Percentiles rank a stretch among this genome's conserved stretches.
These are phyloP conservation scores for Hylaeus volcanicus DNA, from an alignment of 1,140 invertebrate genomes.

Conservation along the genomic window DNA sequence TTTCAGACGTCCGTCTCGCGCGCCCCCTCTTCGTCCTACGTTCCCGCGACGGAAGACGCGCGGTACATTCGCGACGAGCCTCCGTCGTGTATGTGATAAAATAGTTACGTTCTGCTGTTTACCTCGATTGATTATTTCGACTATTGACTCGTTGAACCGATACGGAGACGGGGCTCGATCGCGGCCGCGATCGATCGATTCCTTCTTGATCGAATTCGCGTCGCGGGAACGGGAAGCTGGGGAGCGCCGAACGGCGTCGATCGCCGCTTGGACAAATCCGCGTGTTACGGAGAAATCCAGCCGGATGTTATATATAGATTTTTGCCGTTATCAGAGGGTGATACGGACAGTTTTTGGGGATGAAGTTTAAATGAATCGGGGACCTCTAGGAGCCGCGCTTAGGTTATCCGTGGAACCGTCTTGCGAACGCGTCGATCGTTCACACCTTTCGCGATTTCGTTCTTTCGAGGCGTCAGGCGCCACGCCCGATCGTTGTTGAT, in stretches of 20 bases:
- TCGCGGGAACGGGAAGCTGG: not conserved
- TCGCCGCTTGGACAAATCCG: constrained; percentile 44
- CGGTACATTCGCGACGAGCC: constrained; percentile 32
- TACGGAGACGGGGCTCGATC: constrained; percentile 16
- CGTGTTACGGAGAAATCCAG: constrained; percentile 37
- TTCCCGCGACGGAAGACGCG: not conserved
- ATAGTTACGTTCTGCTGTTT: constrained; percentile 55
- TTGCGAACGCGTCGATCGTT: constrained; percentile 51
- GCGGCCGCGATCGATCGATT: constrained; percentile 11
- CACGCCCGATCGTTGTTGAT: not conserved
- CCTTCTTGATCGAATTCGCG: not conserved
- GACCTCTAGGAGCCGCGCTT: constrained; percentile 59
- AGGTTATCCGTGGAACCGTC: constrained; percentile 58
- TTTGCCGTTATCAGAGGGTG: constrained; percentile 72
- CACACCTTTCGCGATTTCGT: constrained; percentile 8
- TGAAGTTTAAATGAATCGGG: constrained; percentile 52
- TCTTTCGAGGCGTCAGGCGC: not conserved
- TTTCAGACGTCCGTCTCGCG: constrained; percentile 10
- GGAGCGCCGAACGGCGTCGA: constrained; percentile 1
- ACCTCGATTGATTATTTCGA: constrained; percentile 43
- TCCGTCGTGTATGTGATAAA: constrained; percentile 38
- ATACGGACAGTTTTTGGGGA: constrained; percentile 64
- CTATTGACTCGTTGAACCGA: constrained; percentile 56
- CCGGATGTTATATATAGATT: constrained; percentile 57
- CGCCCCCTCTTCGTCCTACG: not conserved